Conservation (phyloP, 2,113 vertebrate genomes). For the Pygoscelis adeliae region DNA sequence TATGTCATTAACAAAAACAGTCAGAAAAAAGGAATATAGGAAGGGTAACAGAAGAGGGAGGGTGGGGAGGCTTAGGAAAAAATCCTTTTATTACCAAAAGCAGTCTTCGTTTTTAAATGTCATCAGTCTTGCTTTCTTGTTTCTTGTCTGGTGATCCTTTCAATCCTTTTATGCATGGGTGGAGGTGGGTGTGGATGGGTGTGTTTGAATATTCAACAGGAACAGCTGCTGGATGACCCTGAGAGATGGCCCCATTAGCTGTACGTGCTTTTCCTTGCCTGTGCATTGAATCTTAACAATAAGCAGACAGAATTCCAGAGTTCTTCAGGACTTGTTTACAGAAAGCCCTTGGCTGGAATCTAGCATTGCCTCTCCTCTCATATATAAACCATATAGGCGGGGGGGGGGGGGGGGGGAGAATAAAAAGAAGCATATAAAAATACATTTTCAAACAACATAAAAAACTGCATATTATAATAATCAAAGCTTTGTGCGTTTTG, state of each 20-base stretch:
- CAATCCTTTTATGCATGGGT: constrained; percentile 25
- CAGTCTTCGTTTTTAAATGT: constrained; percentile 1
- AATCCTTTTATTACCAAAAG: neutral
- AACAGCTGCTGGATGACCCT: constrained; percentile 69
- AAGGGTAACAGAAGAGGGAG: constrained; percentile 2
- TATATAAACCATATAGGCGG: neutral
- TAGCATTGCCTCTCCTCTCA: neutral
- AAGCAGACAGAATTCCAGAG: constrained; percentile 53
- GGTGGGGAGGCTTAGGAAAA: constrained; percentile 12
- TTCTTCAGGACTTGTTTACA: constrained; percentile 31
- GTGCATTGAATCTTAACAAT: constrained; percentile 29
- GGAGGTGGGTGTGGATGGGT: constrained; percentile 55
- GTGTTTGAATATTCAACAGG: constrained; percentile 63
- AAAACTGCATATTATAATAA: neutral
- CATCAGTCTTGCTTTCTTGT: constrained; percentile 39
- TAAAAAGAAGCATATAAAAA: neutral
- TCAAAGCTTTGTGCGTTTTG: neutral
- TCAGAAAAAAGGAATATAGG: neutral
- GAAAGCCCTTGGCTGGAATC: neutral
- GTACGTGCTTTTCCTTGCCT: constrained; percentile 50
- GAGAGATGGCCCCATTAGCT: constrained; percentile 57
- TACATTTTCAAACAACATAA: neutral
- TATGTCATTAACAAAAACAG: constrained; percentile 36
- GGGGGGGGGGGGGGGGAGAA: no score
- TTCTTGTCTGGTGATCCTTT: constrained; percentile 26